Evolutionary conservation across 2,113 vertebrate species (phyloP).

Genomic region (Orientallactaga bullata): DNA sequence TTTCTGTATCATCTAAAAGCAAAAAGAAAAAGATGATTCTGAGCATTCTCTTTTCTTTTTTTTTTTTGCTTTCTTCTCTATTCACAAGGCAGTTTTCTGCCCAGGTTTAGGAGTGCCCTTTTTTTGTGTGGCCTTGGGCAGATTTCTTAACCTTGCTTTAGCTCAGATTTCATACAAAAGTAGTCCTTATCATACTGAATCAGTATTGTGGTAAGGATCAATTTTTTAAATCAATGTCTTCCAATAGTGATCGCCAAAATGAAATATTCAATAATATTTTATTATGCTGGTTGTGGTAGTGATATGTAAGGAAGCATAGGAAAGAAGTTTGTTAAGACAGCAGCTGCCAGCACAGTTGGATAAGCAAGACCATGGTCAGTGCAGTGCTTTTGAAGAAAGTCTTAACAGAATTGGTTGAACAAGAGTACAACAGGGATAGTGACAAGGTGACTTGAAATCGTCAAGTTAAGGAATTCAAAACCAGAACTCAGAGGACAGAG

Average conservation of each 20-base stretch:
- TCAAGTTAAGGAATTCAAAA: neutral
- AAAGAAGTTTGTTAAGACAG: neutral
- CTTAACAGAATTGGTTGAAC: conserved; percentile 30
- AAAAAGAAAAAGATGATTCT: conserved; percentile 8
- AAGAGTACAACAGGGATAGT: neutral
- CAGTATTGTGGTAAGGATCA: neutral
- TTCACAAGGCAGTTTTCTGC: neutral
- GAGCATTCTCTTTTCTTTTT: conserved; percentile 13
- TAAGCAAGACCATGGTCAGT: neutral
- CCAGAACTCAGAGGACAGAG: neutral
- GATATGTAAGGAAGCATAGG: neutral
- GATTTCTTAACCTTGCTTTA: neutral
- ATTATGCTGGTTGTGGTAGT: neutral
- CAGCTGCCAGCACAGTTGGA: neutral
- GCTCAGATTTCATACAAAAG: neutral
- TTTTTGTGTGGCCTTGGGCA: neutral
- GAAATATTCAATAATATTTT: neutral
- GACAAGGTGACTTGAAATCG: neutral
- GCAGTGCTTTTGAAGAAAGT: neutral
- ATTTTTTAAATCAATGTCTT: conserved; percentile 13
- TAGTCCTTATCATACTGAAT: neutral
- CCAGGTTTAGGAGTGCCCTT: neutral
- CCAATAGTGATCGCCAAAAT: neutral
- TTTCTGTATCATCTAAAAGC: neutral
- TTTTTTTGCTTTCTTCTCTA: conserved; percentile 31